phyloP scores from a whole-genome alignment of 2,113 vertebrate species.

The Erythrolamprus reginae region DNA sequence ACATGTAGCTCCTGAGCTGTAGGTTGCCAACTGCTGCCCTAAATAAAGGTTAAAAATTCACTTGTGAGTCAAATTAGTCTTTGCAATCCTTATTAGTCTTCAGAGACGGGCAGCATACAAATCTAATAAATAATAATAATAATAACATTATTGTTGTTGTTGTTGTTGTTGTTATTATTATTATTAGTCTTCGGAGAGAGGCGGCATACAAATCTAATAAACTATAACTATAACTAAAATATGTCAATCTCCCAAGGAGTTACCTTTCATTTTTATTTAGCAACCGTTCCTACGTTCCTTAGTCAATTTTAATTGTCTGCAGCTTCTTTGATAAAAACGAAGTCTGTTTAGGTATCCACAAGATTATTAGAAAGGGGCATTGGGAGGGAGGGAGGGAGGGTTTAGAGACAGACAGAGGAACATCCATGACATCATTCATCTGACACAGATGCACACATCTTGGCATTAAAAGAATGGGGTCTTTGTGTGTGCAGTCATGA shows the following conservation, averaged over 20 bases:
- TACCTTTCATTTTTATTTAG: not conserved
- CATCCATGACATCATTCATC: not conserved
- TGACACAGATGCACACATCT: not conserved
- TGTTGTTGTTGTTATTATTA: too few relatives aligned
- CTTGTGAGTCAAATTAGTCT: not conserved
- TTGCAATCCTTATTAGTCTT: too few relatives aligned
- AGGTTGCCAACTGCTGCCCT: not conserved
- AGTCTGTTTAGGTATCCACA: not conserved
- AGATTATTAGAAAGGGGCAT: not conserved
- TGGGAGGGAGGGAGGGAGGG: not conserved
- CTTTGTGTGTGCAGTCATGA: not conserved
- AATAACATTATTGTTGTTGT: too few relatives aligned
- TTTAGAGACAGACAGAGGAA: not conserved
- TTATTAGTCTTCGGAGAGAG: too few relatives aligned
- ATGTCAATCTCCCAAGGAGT: not conserved
- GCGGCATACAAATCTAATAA: too few relatives aligned
- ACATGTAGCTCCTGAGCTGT: too few relatives aligned
- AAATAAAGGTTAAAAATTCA: not conserved
- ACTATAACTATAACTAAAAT: too few relatives aligned
- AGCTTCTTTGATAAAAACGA: not conserved
- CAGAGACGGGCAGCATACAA: too few relatives aligned
- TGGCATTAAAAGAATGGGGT: not conserved
- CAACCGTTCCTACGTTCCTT: not conserved
- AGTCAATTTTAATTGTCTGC: not conserved
- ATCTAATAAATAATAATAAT: too few relatives aligned